A percentile compares a stretch with the other conserved stretches of the same genome.
phyloP scores from a whole-genome alignment of 2,797 vertebrate genomes.

The Triplophysa bombifrons region DNA sequence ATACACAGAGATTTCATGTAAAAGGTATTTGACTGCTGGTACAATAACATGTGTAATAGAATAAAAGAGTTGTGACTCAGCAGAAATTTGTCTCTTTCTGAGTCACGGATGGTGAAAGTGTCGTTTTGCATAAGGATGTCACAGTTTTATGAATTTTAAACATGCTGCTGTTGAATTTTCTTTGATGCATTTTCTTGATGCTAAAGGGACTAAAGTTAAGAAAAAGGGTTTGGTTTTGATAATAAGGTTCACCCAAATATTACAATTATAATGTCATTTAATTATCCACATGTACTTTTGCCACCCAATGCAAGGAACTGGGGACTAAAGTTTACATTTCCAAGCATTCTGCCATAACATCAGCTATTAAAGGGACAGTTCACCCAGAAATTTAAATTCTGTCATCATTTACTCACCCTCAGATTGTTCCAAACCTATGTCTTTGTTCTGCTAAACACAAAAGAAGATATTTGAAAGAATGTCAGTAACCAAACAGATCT shows the following conservation, averaged over 20 bases:
- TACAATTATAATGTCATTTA: neutral
- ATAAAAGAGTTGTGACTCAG: conserved; percentile 46
- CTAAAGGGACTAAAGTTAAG: neutral
- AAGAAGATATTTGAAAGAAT: too few relatives aligned
- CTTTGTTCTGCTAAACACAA: too few relatives aligned
- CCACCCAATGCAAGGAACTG: neutral
- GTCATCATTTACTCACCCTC: too few relatives aligned
- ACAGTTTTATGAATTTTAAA: neutral
- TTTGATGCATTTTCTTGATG: neutral
- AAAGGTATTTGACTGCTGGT: neutral
- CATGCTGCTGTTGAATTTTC: neutral
- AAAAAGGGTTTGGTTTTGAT: conserved; percentile 7
- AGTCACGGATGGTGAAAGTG: neutral
- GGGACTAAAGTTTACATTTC: neutral
- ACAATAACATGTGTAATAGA: conserved; percentile 5
- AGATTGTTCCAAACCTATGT: too few relatives aligned
- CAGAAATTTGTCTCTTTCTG: conserved; percentile 18
- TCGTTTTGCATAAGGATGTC: conserved; percentile 13
- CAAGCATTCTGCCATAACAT: too few relatives aligned
- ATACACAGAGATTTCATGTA: conserved; percentile 4
- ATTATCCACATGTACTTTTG: neutral
- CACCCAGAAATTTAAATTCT: too few relatives aligned
- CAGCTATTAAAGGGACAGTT: too few relatives aligned
- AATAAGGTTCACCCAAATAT: neutral
- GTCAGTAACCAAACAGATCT: too few relatives aligned